Conservation (phyloP, 2,797 vertebrate species). For the Leptodactylus fallax region DNA sequence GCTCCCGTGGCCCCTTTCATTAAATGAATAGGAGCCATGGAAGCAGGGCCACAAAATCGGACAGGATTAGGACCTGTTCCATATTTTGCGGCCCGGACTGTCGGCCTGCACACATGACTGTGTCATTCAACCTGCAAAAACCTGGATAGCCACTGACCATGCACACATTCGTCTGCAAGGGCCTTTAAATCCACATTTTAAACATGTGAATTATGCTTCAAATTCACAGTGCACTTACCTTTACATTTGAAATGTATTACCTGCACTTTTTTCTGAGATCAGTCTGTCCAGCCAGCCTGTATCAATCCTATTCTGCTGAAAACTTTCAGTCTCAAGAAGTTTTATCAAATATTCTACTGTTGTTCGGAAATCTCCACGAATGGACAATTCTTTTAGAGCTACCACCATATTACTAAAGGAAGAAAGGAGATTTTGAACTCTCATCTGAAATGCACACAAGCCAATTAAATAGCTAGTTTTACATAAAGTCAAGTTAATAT, state of each 20-base stretch:
- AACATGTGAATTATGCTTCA: too few species aligned
- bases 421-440: neutral
- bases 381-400: constrained; percentile 95
- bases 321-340: constrained; percentile 94
- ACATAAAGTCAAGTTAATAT: neutral
- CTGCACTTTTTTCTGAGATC: constrained; percentile 98
- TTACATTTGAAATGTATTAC: constrained; percentile 69
- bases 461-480: neutral
- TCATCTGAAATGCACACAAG: neutral
- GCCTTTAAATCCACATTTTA: too few species aligned
- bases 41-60: too few species aligned
- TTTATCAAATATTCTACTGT: constrained; percentile 98
- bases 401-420: constrained; percentile 93
- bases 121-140: too few species aligned
- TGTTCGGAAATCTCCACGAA: constrained; percentile 97
- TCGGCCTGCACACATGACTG: too few species aligned
- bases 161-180: too few species aligned
- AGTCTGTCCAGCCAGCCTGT: constrained; percentile 97
- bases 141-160: too few species aligned
- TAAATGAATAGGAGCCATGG: too few species aligned
- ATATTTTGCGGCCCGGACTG: too few species aligned
- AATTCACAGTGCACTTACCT: too few species aligned
- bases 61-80: too few species aligned
- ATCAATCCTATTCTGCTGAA: constrained; percentile 95
- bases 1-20: too few species aligned